Percentiles rank a stretch among this genome's conserved stretches.
phyloP scores from a whole-genome alignment of 2,888 invertebrate genomes.

The Drosophila hamatofila region DNA sequence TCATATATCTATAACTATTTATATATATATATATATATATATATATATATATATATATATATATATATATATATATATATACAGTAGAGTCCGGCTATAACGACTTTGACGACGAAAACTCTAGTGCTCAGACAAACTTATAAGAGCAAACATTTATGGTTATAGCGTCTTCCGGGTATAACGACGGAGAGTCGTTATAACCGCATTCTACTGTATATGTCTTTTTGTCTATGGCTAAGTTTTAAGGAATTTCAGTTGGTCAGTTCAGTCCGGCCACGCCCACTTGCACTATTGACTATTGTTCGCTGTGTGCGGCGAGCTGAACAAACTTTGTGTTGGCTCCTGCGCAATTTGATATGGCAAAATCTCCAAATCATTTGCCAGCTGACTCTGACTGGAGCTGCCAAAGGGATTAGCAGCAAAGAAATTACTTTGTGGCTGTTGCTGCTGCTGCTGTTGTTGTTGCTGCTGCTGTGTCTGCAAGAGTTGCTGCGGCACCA shows the following conservation, averaged over 20 bases:
- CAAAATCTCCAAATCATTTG: slow-evolving; percentile 84
- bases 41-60: no score
- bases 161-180: no score
- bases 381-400: slow-evolving; percentile 70
- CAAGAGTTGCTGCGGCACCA: not conserved
- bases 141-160: no score
- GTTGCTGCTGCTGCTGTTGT: slow-evolving; percentile 56
- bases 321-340: slow-evolving; percentile 85
- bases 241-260: slow-evolving; percentile 24
- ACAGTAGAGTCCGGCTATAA: no score
- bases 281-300: slow-evolving; percentile 57
- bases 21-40: not conserved
- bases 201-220: no score
- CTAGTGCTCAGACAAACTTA: no score
- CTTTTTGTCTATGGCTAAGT: slow-evolving; percentile 11
- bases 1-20: not conserved
- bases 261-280: slow-evolving; percentile 34
- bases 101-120: no score
- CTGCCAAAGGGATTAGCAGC: slow-evolving; percentile 65
- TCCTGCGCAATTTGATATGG: slow-evolving; percentile 85
- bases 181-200: no score
- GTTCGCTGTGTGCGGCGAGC: slow-evolving; percentile 71
- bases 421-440: slow-evolving; percentile 65
- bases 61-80: no score
- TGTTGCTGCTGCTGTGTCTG: slow-evolving; percentile 16